phyloP scores from a whole-genome alignment of 2,113 vertebrate species.

The Microcebus lehilahytsara region DNA sequence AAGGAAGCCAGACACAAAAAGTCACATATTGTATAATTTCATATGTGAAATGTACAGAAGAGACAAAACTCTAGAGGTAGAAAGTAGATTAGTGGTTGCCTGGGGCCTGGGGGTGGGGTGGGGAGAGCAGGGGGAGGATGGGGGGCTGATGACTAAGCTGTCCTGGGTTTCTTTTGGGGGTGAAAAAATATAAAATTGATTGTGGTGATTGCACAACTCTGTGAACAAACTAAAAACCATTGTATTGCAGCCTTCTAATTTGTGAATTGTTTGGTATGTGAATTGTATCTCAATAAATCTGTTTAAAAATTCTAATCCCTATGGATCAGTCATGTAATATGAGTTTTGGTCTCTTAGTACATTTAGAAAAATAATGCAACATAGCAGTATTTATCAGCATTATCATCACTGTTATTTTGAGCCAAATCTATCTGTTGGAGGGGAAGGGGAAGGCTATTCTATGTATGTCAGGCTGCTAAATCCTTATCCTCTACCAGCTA shows the following conservation, averaged over 20 bases:
- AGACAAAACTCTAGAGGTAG: not conserved
- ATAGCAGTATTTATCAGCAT: not conserved
- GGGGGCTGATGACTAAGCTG: not conserved
- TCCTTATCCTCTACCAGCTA: not conserved
- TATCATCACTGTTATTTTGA: not conserved
- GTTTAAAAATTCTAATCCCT: not conserved
- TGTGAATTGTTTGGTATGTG: not conserved
- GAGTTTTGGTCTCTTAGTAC: not conserved
- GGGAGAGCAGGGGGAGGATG: fast-evolving
- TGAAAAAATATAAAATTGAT: not conserved
- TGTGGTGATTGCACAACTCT: too few species aligned
- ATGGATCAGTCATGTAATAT: not conserved
- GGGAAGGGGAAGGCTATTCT: too few species aligned
- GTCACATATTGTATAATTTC: not conserved
- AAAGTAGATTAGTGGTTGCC: not conserved
- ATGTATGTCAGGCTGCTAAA: not conserved
- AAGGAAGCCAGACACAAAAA: not conserved
- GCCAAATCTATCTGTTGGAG: not conserved
- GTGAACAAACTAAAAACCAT: not conserved
- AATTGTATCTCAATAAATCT: not conserved
- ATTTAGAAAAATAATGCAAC: not conserved
- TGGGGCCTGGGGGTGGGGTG: not conserved
- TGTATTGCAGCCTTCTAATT: not conserved
- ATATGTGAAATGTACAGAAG: not conserved
- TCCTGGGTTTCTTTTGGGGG: not conserved